Evolutionary conservation across 2,888 invertebrate species (phyloP).

Genomic region (Noctua pronuba): DNA sequence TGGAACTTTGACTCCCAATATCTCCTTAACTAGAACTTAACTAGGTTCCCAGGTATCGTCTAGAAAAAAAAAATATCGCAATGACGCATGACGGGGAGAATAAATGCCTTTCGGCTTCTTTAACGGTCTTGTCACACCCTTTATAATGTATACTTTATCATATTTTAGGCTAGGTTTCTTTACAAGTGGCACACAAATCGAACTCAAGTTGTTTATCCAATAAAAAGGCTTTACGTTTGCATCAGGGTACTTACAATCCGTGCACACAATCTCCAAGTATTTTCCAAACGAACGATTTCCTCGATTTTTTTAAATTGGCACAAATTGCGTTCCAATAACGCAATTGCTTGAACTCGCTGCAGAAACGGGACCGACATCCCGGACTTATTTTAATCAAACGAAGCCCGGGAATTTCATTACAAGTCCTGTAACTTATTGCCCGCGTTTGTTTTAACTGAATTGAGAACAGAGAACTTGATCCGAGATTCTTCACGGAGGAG

Average conservation of each 20-base stretch:
- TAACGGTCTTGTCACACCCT: too few species aligned
- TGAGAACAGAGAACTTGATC: slow-evolving; percentile 32
- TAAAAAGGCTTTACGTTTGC: slow-evolving; percentile 1
- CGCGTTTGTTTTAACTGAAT: slow-evolving; percentile 70
- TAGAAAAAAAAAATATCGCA: too few species aligned
- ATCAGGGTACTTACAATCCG: slow-evolving; percentile 16
- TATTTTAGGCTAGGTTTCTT: not conserved
- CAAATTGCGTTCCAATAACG: slow-evolving; percentile 59
- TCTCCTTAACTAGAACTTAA: too few species aligned
- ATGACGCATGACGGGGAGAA: too few species aligned
- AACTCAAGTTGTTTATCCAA: slow-evolving; percentile 9
- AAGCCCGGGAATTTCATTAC: slow-evolving; percentile 78
- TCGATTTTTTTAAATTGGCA: slow-evolving; percentile 55
- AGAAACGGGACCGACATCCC: slow-evolving; percentile 56
- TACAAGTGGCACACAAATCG: slow-evolving; percentile 7
- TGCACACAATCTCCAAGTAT: slow-evolving; percentile 45
- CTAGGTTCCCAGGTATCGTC: too few species aligned
- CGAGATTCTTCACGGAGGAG: slow-evolving; percentile 8
- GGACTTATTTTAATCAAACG: slow-evolving; percentile 76
- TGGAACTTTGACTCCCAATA: too few species aligned
- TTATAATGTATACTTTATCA: too few species aligned
- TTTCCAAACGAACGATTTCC: slow-evolving; percentile 51
- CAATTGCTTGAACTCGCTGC: slow-evolving; percentile 64
- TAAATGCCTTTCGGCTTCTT: too few species aligned
- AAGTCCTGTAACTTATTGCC: slow-evolving; percentile 69